Evolutionary conservation across 2,888 invertebrate species (phyloP), one percentile per base, ranked within the genome.

Genomic region (Mesorhabditis spiculigera): DNA sequence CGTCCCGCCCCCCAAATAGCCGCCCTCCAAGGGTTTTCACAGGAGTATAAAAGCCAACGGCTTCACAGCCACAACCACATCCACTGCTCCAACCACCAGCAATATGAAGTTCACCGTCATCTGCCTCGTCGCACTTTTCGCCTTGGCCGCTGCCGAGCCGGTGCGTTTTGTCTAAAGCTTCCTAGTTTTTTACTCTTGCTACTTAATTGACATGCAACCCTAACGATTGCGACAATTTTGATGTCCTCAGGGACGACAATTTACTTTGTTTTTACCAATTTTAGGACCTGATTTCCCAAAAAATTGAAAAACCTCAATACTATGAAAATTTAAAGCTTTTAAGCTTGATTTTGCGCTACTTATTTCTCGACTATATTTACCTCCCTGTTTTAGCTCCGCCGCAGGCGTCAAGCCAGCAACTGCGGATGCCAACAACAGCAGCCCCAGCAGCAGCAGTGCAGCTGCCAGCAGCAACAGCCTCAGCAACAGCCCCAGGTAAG

Each of bases 371-470:
- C 28, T 28, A 28, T 1, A 28, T 28, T 28, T 28, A 28, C 28
- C 28, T 1, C 3, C 28, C 1, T 28, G 3, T 50, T 50, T 50
- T n/a, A 50, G 58, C 58, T 50, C n/a, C 58, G 58, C n/a, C 58
- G 58, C 58, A 10, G 58, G 8, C 58, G 58, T 3, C 58, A 50
- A 50, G 58, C 58, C 58, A 28, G 28, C 28, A 50, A 50, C 58
- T 73, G 73, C 65, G 73, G 71, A 44, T 73, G 73, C 69, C 71
- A 69, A 45, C 70, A 28, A 28, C 28, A 28, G 28, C 28, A 68
- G 44, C 71, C 69, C 13, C 71, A 71, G 68, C 74, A 74, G 65
- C 63, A 62, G 61, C 70, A 70, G 64, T 74, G 74, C 69, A 72
- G 72, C 4, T 74, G 74, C 66, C 72, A 72, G 64, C 72, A 13